Evolutionary conservation across 2,113 vertebrate species (phyloP).

Genomic region (Coreoperca whiteheadi): DNA sequence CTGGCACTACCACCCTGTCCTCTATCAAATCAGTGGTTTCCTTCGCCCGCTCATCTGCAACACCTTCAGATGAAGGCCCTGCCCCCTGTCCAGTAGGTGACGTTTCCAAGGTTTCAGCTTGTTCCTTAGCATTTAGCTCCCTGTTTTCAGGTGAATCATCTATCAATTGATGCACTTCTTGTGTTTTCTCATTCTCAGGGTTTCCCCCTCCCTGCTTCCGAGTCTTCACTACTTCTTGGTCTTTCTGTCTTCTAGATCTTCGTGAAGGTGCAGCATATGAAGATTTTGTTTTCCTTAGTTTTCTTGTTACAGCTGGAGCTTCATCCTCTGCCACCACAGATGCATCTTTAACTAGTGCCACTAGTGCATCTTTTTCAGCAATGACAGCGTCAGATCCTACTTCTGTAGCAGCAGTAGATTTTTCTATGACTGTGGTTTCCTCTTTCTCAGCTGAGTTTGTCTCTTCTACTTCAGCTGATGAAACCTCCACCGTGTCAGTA

Average conservation of each 20-base stretch:
- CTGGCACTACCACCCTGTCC: not conserved
- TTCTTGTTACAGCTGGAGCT: not conserved
- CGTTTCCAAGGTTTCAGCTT: not conserved
- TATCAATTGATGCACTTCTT: not conserved
- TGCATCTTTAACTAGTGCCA: not conserved
- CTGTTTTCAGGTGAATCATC: not conserved
- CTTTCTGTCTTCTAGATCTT: slow-evolving; percentile 6
- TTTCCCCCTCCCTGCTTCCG: not conserved
- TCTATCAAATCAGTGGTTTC: not conserved
- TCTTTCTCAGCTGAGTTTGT: not conserved
- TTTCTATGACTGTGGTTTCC: not conserved
- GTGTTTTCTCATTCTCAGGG: not conserved
- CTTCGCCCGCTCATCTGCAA: not conserved
- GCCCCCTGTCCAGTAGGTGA: not conserved
- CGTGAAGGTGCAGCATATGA: not conserved
- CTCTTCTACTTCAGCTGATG: slow-evolving; percentile 7
- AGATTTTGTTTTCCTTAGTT: not conserved
- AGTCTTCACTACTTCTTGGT: not conserved
- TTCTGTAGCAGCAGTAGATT: not conserved
- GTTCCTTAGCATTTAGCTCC: not conserved
- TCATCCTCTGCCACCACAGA: not conserved
- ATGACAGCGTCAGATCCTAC: not conserved
- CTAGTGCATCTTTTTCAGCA: not conserved
- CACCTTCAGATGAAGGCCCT: not conserved
- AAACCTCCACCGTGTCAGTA: not conserved